Conservation (phyloP, 2,888 invertebrate species). For the Sminthurides aquaticus region DNA sequence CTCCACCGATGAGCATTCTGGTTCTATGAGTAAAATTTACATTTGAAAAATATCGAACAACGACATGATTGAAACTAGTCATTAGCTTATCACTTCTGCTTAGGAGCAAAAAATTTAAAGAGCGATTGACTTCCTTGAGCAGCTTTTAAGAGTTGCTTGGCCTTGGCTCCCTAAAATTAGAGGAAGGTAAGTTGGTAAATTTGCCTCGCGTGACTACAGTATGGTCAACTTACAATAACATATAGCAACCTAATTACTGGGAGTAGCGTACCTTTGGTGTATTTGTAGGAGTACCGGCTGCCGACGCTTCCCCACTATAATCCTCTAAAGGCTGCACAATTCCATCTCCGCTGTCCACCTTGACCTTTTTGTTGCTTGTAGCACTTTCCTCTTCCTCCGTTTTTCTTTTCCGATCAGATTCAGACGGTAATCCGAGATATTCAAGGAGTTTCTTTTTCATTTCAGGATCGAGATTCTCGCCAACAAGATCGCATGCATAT, state of each 20-base stretch:
- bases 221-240: too few species aligned
- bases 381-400: conserved; percentile 21
- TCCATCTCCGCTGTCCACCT: conserved; percentile 23
- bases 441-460: conserved; percentile 58
- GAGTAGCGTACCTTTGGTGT: conserved; percentile 23
- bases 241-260: too few species aligned
- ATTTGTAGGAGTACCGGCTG: conserved; percentile 9
- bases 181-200: conserved; percentile 2
- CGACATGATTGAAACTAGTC: too few species aligned
- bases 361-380: conserved; percentile 27
- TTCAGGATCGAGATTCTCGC: conserved; percentile 67
- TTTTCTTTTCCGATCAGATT: conserved; percentile 45
- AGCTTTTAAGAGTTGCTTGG: conserved; percentile 38
- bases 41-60: too few species aligned
- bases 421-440: conserved; percentile 60
- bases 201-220: too few species aligned
- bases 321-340: conserved; percentile 38
- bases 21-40: too few species aligned
- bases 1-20: too few species aligned
- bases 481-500: conserved; percentile 71
- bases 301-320: conserved; percentile 30
- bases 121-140: conserved; percentile 40
- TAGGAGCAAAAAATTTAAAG: conserved; percentile 38
- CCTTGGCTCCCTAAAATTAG: conserved; percentile 24
- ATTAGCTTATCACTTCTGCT: too few species aligned